Base-by-base conservation (phyloP, 2,113 vertebrate species). In the Sisor rabdophorus region DNA sequence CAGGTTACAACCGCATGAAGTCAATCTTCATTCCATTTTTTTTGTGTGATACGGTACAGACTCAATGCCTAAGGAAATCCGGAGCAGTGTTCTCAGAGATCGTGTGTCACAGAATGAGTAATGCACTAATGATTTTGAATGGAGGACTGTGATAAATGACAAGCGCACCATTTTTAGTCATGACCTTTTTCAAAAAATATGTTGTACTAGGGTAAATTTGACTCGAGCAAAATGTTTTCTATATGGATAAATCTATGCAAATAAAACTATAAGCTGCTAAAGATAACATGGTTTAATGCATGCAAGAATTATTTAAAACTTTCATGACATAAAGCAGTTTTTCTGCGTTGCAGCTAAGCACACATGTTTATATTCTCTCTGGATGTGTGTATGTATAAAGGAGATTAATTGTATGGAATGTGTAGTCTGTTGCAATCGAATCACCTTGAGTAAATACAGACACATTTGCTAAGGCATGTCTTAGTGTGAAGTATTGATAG, bases 21-120 rank as follows among this genome's bases (percentile, higher is more conserved):
- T 72, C 84, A 88, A 84, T 87, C 86, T 88, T 90, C 85, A 87
- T 79, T 81, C 81, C 80, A 76, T 72, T 80, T 84, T 90, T 88
- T 84, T 82, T 82, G 84, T 84, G 77, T 85, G 81, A 82, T 77
- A 40, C 20, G 47, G 47, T 53, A 26, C 76, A 71, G 76, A 60
- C 54, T 32, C 13, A 56, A 60, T 69, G 15, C 56, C 76, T 26
- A 20, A 53, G 75, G 24, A 71, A 77, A 71, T 61, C 84, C 40
- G 72, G 87, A 87, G 89, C 80, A 86, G 85, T 84, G 84, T 88
- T 88, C 80, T 83, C 86, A 81, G 85, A 81, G 81, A 83, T 78
- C 83, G 47, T 76, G 80, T 64, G 81, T 64, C 70, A 77, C 73
- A 81, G 83, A 84, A 50, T 65, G 52, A 64, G 81, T 70, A 80